phyloP scores from a whole-genome alignment of 2,888 invertebrate genomes.

The Drosophila colorata region DNA sequence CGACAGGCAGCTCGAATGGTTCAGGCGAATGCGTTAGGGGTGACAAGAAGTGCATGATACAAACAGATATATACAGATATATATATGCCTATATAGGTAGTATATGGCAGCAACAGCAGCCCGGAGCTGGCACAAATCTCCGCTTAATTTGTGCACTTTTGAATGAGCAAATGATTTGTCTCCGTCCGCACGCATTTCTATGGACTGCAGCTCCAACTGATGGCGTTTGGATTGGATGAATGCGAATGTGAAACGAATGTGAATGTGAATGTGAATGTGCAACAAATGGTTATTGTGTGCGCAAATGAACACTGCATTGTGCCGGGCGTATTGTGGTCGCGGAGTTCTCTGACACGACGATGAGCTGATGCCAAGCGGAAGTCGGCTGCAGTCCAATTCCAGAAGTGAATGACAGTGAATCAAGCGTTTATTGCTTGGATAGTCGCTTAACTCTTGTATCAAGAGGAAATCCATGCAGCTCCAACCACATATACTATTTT shows the following conservation, averaged over 20 bases:
- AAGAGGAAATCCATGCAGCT: not conserved
- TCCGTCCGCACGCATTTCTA: constrained; percentile 49
- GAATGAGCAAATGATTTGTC: constrained; percentile 44
- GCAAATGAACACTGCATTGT: constrained; percentile 59
- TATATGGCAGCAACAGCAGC: constrained; percentile 3
- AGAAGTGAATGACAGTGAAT: constrained; percentile 30
- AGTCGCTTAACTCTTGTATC: constrained; percentile 1
- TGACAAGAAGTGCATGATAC: constrained; percentile 13
- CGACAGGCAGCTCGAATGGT: constrained; percentile 24
- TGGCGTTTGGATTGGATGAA: not conserved
- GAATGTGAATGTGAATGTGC: constrained; percentile 28
- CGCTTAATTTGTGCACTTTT: constrained; percentile 46
- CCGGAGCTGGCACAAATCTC: constrained; percentile 20
- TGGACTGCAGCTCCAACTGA: constrained; percentile 3
- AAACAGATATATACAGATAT: constrained; percentile 9
- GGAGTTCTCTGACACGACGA: constrained; percentile 16
- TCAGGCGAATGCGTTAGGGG: constrained; percentile 24
- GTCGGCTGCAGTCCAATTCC: constrained; percentile 45
- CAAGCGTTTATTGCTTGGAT: constrained; percentile 8
- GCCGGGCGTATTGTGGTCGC: constrained; percentile 11
- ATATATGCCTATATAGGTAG: not conserved
- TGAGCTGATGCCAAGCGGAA: constrained; percentile 58
- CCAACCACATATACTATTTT: too few species aligned
- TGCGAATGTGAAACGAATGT: constrained; percentile 7
- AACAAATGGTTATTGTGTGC: constrained; percentile 64